Evolutionary conservation across 2,888 invertebrate genomes (phyloP).

Genomic region (Melieria picta): DNA sequence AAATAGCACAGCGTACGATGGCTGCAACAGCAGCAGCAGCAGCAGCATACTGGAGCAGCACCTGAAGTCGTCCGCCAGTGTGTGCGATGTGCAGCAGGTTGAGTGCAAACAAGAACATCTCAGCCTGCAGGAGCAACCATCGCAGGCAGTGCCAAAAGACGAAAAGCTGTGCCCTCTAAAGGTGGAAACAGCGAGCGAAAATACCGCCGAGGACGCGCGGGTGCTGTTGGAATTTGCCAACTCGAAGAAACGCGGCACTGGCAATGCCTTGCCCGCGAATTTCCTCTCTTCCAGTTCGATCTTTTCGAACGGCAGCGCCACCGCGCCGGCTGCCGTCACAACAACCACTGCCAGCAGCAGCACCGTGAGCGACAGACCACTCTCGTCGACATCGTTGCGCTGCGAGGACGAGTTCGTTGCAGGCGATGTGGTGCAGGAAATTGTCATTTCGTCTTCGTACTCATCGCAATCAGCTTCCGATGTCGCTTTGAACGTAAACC

Average conservation of each 20-base stretch:
- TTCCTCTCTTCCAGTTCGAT: conserved; percentile 59
- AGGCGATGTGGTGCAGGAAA: conserved; percentile 53
- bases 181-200: conserved; percentile 18
- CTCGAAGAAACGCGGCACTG: conserved; percentile 49
- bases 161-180: conserved; percentile 23
- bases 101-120: conserved; percentile 40
- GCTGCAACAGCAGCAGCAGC: conserved; percentile 18
- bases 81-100: conserved; percentile 17
- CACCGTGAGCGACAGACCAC: conserved; percentile 23
- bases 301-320: conserved; percentile 46
- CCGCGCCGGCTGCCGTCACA: conserved; percentile 12
- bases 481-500: conserved; percentile 26
- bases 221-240: conserved; percentile 59
- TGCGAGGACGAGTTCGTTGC: conserved; percentile 50
- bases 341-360: conserved; percentile 20
- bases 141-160: conserved; percentile 33
- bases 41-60: conserved; percentile 59
- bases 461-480: conserved; percentile 53
- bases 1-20: conserved; percentile 18
- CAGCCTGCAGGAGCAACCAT: too few relatives aligned
- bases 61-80: conserved; percentile 45
- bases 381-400: conserved; percentile 41
- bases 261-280: conserved; percentile 36
- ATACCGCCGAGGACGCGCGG: conserved; percentile 52
- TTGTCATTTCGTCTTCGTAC: conserved; percentile 56